Evolutionary conservation across 2,113 vertebrate genomes (phyloP).

Genomic region (Pyxicephalus adspersus): DNA sequence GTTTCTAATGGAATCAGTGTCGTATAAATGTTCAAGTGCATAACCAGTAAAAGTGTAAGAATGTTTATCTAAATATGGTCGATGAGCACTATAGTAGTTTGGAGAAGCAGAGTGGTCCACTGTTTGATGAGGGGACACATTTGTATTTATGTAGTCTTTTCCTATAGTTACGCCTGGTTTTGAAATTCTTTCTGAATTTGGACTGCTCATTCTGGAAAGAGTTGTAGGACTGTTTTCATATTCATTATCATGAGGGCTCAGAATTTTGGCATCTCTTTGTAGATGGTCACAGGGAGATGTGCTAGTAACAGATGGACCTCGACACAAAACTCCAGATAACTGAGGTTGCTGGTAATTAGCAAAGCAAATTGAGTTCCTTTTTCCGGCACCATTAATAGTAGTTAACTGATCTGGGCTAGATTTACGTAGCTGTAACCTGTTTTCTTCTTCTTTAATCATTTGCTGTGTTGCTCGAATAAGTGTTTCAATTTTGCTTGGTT

Average conservation of each 20-base stretch:
- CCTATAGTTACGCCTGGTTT: constrained; percentile 78
- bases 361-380: constrained; percentile 82
- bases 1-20: constrained; percentile 86
- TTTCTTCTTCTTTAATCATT: constrained; percentile 98
- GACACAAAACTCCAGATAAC: constrained; percentile 77
- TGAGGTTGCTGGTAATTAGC: constrained; percentile 80
- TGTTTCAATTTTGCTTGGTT: constrained; percentile 94
- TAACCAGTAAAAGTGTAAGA: constrained; percentile 91
- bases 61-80: constrained; percentile 93
- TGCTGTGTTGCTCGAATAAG: constrained; percentile 95
- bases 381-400: constrained; percentile 83
- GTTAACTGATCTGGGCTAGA: constrained; percentile 73
- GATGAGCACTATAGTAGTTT: constrained; percentile 82
- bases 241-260: constrained; percentile 79
- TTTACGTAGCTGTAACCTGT: constrained; percentile 82
- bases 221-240: constrained; percentile 84
- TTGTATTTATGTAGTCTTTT: constrained; percentile 89
- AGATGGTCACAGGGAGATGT: constrained; percentile 80
- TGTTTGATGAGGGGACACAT: constrained; percentile 82
- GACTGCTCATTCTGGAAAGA: constrained; percentile 87
- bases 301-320: constrained; percentile 68
- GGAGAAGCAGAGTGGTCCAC: constrained; percentile 79
- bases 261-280: constrained; percentile 79
- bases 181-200: constrained; percentile 82
- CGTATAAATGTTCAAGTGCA: constrained; percentile 92